Evolutionary conservation across 2,888 invertebrate species (phyloP).

Genomic region (Sesia apiformis): DNA sequence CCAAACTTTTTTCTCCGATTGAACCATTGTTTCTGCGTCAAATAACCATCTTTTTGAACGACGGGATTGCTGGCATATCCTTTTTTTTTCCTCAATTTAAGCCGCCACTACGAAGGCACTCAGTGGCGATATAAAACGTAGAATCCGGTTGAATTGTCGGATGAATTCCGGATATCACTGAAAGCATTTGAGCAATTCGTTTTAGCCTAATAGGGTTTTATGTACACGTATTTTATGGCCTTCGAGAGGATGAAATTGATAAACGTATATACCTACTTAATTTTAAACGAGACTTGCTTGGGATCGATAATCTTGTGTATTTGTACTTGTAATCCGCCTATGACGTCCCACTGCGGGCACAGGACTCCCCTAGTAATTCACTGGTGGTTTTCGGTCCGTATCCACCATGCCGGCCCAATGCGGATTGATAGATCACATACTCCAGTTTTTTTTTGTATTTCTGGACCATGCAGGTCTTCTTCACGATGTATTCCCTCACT

Average conservation of each 20-base stretch:
- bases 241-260: neutral
- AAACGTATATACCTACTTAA: too few species aligned
- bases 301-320: too few species aligned
- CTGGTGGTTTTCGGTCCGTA: too few species aligned
- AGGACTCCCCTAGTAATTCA: too few species aligned
- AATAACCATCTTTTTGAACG: slow-evolving; percentile 4
- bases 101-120: slow-evolving; percentile 1
- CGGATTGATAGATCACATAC: too few species aligned
- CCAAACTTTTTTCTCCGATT: slow-evolving; percentile 2
- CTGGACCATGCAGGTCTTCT: too few species aligned
- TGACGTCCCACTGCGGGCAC: too few species aligned
- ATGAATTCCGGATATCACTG: slow-evolving; percentile 1
- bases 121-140: neutral
- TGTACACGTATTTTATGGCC: neutral
- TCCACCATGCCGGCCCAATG: too few species aligned
- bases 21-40: slow-evolving; percentile 2
- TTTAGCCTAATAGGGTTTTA: slow-evolving; percentile 15
- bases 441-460: too few species aligned
- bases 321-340: too few species aligned
- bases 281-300: too few species aligned
- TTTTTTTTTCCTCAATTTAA: slow-evolving; percentile 2
- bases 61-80: neutral
- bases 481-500: too few species aligned
- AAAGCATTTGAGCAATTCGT: slow-evolving; percentile 4
- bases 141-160: slow-evolving; percentile 2